phyloP scores from a whole-genome alignment of 2,113 vertebrate genomes.

The Boleophthalmus pectinirostris region DNA sequence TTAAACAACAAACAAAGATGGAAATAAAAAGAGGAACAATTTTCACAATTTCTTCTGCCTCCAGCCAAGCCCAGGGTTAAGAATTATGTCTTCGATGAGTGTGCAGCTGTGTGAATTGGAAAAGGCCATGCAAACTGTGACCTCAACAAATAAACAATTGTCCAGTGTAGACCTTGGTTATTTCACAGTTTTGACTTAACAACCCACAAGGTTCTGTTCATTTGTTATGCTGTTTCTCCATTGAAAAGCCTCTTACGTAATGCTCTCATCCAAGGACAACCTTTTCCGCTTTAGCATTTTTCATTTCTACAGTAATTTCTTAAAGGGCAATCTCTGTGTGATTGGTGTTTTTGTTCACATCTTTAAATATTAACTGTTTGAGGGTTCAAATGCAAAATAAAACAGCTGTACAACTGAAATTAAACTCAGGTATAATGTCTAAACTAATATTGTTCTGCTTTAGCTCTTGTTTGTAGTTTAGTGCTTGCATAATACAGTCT shows the following conservation, averaged over 20 bases:
- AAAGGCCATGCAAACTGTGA: constrained; percentile 32
- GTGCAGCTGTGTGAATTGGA: constrained; percentile 31
- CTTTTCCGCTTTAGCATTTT: constrained; percentile 9
- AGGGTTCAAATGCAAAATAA: neutral
- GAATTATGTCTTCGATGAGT: constrained; percentile 31
- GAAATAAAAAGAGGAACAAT: constrained; percentile 31
- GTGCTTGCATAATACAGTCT: too few species aligned
- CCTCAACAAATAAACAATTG: constrained; percentile 45
- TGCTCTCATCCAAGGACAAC: constrained; percentile 26
- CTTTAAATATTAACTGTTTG: neutral
- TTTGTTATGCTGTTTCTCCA: neutral
- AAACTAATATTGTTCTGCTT: neutral
- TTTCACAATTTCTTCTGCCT: constrained; percentile 31
- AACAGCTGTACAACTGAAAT: neutral
- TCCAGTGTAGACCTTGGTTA: constrained; percentile 39
- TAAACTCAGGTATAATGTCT: neutral
- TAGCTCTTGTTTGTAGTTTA: neutral
- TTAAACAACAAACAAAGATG: constrained; percentile 3
- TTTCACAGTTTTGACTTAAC: constrained; percentile 32
- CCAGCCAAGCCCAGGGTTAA: constrained; percentile 29
- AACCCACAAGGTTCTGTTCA: constrained; percentile 15
- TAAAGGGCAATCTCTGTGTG: constrained; percentile 11
- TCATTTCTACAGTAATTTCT: constrained; percentile 8
- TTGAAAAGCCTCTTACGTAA: constrained; percentile 2
- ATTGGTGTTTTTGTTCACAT: constrained; percentile 2